phyloP scores from a whole-genome alignment of 2,113 vertebrate genomes.

The Elgaria multicarinata region DNA sequence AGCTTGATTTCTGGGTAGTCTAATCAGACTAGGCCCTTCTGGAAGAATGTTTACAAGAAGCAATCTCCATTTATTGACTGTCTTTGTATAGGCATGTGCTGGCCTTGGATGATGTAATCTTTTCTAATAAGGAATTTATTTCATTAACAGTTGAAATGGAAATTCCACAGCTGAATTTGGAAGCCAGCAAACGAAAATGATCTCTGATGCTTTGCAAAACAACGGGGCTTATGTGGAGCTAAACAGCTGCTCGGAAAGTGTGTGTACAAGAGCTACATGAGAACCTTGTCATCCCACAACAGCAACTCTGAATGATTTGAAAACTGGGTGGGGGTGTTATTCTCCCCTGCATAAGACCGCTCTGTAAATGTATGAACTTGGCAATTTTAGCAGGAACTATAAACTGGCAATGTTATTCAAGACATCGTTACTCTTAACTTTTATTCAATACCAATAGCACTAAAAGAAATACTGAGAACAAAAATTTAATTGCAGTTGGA shows the following conservation, averaged over 20 bases:
- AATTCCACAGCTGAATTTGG: constrained; percentile 1
- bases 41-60: neutral
- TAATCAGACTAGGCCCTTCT: neutral
- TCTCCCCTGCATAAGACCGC: neutral
- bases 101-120: neutral
- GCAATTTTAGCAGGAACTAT: neutral
- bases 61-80: neutral
- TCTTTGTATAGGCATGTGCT: neutral
- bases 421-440: neutral
- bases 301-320: too few species aligned
- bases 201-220: neutral
- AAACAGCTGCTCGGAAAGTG: neutral
- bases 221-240: neutral
- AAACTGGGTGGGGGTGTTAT: neutral
- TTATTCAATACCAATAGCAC: neutral
- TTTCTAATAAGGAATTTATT: neutral
- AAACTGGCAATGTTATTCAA: too few species aligned
- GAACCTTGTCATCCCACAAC: neutral
- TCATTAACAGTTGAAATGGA: neutral
- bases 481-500: neutral
- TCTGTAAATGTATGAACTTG: neutral
- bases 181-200: neutral
- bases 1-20: neutral
- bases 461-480: neutral
- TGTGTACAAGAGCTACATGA: neutral